Percentiles rank a stretch among this genome's conserved stretches.
Evolutionary conservation across 2,888 invertebrate genomes (phyloP).

Genomic region (Argynnis bischoffii): DNA sequence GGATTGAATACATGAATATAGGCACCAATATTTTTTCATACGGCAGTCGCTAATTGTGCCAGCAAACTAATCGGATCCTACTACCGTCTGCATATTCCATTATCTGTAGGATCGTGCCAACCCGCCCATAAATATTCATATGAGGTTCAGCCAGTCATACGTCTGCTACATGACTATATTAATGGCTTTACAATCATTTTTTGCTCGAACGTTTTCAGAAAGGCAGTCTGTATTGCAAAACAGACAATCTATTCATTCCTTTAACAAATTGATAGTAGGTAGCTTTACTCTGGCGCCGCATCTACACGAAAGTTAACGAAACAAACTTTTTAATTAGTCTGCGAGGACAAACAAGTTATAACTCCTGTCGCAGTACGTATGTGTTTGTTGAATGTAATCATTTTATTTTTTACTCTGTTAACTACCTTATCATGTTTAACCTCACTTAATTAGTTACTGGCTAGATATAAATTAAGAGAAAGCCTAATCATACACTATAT

Average conservation of each 20-base stretch:
- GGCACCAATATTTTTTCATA: conserved; percentile 33
- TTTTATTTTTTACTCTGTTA: conserved; percentile 6
- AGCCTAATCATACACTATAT: background rate
- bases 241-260: conserved; percentile 52
- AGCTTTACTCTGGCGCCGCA: conserved; percentile 66
- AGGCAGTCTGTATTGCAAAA: conserved; percentile 12
- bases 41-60: conserved; percentile 62
- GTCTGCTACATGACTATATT: conserved; percentile 51
- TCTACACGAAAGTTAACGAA: conserved; percentile 65
- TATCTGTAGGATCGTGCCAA: conserved; percentile 72
- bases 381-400: background rate
- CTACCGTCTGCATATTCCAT: conserved; percentile 75
- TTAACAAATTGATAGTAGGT: conserved; percentile 62
- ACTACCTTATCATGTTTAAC: background rate
- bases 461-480: background rate
- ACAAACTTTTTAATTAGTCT: conserved; percentile 83
- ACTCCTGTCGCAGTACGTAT: conserved; percentile 54
- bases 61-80: conserved; percentile 69
- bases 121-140: conserved; percentile 76
- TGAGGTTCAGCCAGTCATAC: conserved; percentile 54
- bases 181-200: conserved; percentile 53
- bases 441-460: background rate
- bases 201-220: conserved; percentile 17
- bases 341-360: conserved; percentile 78
- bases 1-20: conserved; percentile 9